A percentile compares a stretch with the other conserved stretches of the same genome.
phyloP scores from a whole-genome alignment of 2,113 vertebrate genomes.

The Eubucco bourcierii region DNA sequence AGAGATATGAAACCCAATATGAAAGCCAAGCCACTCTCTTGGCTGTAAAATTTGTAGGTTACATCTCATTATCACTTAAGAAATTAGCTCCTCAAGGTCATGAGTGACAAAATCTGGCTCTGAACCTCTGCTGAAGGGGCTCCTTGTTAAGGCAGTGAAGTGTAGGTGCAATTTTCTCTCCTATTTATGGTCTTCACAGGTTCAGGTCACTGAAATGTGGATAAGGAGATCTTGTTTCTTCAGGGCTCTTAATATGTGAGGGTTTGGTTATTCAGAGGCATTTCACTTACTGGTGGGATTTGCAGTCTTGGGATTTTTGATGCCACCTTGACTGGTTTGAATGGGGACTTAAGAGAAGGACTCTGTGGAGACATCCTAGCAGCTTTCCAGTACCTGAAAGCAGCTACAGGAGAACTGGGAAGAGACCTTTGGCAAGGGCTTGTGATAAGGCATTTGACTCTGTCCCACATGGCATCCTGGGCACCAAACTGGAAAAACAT shows the following conservation, averaged over 20 bases:
- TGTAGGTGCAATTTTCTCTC: background rate
- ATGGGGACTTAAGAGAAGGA: too few species aligned
- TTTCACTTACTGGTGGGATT: background rate
- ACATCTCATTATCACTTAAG: background rate
- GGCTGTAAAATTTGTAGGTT: background rate
- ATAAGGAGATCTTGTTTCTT: rapidly evolving
- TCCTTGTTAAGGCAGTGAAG: background rate
- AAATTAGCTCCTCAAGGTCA: background rate
- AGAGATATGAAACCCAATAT: too few species aligned
- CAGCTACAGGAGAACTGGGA: too few species aligned
- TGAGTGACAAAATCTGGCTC: background rate
- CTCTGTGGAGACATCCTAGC: too few species aligned
- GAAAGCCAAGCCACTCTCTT: background rate
- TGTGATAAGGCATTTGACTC: too few species aligned
- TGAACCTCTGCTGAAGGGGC: rapidly evolving
- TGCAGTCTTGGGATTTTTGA: background rate
- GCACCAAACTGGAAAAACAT: too few species aligned
- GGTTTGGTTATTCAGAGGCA: rapidly evolving
- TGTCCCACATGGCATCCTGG: too few species aligned
- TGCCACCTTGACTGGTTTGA: background rate
- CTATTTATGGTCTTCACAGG: background rate
- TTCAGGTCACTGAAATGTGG: background rate
- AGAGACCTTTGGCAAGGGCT: too few species aligned
- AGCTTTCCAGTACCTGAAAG: too few species aligned
- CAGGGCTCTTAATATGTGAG: rapidly evolving